Evolutionary conservation across 1,140 invertebrate genomes (phyloP), one percentile per base, ranked within the genome.

Genomic region (Drosophila asahinai): DNA sequence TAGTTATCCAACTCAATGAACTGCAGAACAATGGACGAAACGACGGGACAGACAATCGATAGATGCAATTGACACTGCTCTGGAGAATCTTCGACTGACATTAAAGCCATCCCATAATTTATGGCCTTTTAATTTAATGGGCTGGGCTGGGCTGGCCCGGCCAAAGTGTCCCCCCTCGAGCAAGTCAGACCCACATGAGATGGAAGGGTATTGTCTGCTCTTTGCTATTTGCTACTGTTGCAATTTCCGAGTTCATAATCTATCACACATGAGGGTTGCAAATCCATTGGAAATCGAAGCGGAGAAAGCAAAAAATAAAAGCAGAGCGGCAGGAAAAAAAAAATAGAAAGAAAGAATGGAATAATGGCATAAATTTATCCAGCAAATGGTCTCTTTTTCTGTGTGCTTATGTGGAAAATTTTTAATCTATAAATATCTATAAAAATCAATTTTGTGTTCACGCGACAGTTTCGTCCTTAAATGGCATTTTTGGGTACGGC

Each of bases 81-180:
- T 64, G 66, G 62, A 84, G 86, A 82, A 90, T 90, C 76, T 90
- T 82, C 78, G 74, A 77, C 52, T 83, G 74, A 77, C 89, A 91
- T 91, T 89, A 91, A 77, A 83, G 78, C 71, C 81, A 72, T 78
- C 72, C 51, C 17, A 52, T 83, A 82, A 91, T 91, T 91, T 91
- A 91, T 91, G 83, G 89, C 76, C 83, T 89, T 91, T 91, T 91
- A 91, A 91, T 91, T 91, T 91, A 91, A 91, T 91, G 81, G 89
- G 89, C 30, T 91, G 89, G 89, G 86, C 68, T 77, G 68, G 30
- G 58, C 58, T 48, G 49, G 19, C 19, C 51, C 54, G 27, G 25
- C 48, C 61, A 77, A 77, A 80, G 52, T 77, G 81, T 51, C 49
- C 52, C 80, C 83, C 73, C 73, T 84, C 77, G 70, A 84, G 80